Percentiles rank a stretch among this genome's conserved stretches.
Evolutionary conservation across 2,888 invertebrate genomes (phyloP).

Genomic region (Parapristionchus giblindavisi): DNA sequence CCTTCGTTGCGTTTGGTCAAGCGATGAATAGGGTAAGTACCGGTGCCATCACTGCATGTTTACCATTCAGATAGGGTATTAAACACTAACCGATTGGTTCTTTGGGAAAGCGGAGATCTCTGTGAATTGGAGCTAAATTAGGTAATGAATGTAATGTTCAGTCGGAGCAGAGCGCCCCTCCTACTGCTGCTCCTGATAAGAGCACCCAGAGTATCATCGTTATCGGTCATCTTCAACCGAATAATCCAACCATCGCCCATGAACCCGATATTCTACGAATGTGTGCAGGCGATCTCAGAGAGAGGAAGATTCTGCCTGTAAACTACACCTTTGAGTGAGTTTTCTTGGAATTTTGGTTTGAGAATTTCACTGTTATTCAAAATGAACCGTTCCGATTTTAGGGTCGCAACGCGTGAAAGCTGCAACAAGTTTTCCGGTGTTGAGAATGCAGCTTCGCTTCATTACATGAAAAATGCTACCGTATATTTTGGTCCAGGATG

Average conservation of each 20-base stretch:
- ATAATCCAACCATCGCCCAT: constrained; percentile 51
- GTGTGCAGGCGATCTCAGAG: constrained; percentile 55
- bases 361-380: background rate
- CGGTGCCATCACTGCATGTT: too few relatives aligned
- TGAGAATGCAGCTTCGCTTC: constrained; percentile 66
- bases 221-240: constrained; percentile 53
- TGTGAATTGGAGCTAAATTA: too few relatives aligned
- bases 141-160: too few relatives aligned
- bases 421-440: constrained; percentile 66
- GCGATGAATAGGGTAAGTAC: too few relatives aligned
- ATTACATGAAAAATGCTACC: constrained; percentile 65
- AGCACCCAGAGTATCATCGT: too few relatives aligned
- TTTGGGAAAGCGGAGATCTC: too few relatives aligned
- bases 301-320: constrained; percentile 52
- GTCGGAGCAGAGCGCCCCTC: too few relatives aligned
- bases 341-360: background rate
- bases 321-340: constrained; percentile 52
- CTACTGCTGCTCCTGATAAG: too few relatives aligned
- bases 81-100: too few relatives aligned
- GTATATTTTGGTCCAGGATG: constrained; percentile 68
- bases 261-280: constrained; percentile 56
- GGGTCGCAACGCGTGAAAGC: constrained; percentile 64
- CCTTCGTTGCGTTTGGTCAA: too few relatives aligned
- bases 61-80: too few relatives aligned
- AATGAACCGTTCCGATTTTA: constrained; percentile 39